Base-by-base conservation (phyloP, 1,140 invertebrate species). In the Bombyx mandarina region DNA sequence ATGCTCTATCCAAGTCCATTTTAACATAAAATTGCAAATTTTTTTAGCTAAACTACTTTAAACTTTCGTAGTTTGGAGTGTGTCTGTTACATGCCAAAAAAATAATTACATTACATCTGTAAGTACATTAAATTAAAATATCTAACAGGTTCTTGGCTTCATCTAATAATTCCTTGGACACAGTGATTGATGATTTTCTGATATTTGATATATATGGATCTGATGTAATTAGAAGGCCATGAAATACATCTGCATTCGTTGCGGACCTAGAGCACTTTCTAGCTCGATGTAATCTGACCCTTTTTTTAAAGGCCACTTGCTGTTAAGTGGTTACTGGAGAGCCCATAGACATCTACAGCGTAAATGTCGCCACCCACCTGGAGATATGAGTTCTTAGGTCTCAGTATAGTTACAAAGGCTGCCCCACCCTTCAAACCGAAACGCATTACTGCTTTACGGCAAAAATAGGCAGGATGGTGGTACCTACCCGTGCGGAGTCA, bases 201-300 rank as follows among this genome's bases (percentile, higher is more conserved):
- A 62, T 54, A 43, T 57, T 62, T n/a, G 57, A 50, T 58, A 18
- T 18, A 18, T 18, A 69, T 44, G 58, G 56, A 63, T 69, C 56
- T 18, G 60, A 65, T 47, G 60, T 61, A 43, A 57, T 57, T 10
- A 65, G 46, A 46, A 69, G 43, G 26, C 44, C 58, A 50, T 64
- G 48, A 45, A 65, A 61, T 7, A 68, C 56, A 26, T 68, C 61
- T 59, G 54, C 54, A 57, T 65, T 65, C 42, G 66, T 69, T 12
- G 57, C 58, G 9, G 54, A 8, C 45, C 60, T 18, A 35, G 56
- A 62, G 42, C 53, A 59, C 8, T 59, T 63, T 51, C 57, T 53
- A 35, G 57, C 18, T 45, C 60, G 51, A 51, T 57, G 47, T 43
- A 57, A 46, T 9, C 46, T n/a, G 47, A 51, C 18, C 2, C 54